A percentile compares a stretch with the other conserved stretches of the same genome.
Evolutionary conservation across 2,888 invertebrate species (phyloP).

Genomic region (Ctenicera cuprea): DNA sequence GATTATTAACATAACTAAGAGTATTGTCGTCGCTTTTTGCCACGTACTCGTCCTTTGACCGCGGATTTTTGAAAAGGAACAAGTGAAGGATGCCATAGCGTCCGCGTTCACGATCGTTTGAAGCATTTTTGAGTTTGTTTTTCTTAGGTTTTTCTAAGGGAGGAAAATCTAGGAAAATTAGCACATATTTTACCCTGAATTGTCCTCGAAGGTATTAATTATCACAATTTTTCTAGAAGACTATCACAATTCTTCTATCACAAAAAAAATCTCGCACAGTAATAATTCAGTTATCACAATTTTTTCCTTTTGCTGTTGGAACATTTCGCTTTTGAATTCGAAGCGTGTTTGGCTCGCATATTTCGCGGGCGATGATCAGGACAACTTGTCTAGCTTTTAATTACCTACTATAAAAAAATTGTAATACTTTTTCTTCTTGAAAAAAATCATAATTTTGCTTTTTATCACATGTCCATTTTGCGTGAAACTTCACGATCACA

Average conservation of each 20-base stretch:
- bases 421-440: constrained; percentile 30
- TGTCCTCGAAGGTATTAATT: constrained; percentile 14
- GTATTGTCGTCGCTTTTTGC: constrained; percentile 37
- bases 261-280: constrained; percentile 37
- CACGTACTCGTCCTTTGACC: constrained; percentile 42
- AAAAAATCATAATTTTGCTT: constrained; percentile 3
- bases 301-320: constrained; percentile 48
- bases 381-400: constrained; percentile 7
- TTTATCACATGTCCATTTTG: constrained; percentile 40
- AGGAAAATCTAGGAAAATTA: too few relatives aligned
- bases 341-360: constrained; percentile 31
- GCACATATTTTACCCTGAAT: constrained; percentile 21
- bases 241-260: constrained; percentile 43
- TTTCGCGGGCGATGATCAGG: constrained; percentile 20
- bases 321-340: constrained; percentile 38
- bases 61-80: constrained; percentile 22
- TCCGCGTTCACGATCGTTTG: constrained; percentile 6
- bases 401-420: constrained; percentile 12
- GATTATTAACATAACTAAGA: constrained; percentile 41
- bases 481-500: constrained; percentile 34
- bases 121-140: constrained; percentile 13
- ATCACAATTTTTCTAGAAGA: constrained; percentile 30
- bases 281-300: constrained; percentile 44
- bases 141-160: not conserved
- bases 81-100: constrained; percentile 20